A percentile compares a stretch with the other conserved stretches of the same genome.
Conservation (phyloP, 1,140 invertebrate species). For the Anastrepha ludens region DNA sequence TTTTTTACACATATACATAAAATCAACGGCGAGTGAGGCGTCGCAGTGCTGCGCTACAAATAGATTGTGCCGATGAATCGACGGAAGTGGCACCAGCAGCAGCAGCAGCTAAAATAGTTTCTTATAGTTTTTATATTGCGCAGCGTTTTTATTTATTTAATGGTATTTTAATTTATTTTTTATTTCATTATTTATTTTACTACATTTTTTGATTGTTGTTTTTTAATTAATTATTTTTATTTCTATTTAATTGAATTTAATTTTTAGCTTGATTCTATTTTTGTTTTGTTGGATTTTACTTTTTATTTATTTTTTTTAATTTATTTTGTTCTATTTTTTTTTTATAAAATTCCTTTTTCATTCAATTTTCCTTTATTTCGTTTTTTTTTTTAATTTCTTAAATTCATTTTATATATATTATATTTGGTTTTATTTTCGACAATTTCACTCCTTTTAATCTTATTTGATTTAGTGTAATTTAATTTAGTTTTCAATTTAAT, state of each 20-base stretch:
- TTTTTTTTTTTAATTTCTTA: not conserved
- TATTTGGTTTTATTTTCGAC: too few species aligned
- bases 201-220: not conserved
- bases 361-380: not conserved
- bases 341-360: not conserved
- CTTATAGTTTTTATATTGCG: too few species aligned
- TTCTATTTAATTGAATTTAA: not conserved
- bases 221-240: not conserved
- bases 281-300: not conserved
- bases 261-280: not conserved
- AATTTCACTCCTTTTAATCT: too few species aligned
- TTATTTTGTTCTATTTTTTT: not conserved
- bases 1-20: not conserved
- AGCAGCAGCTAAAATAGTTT: too few species aligned
- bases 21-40: not conserved
- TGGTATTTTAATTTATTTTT: not conserved
- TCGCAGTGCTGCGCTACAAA: conserved; percentile 4
- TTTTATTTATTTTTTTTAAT: not conserved
- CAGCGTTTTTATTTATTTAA: too few species aligned
- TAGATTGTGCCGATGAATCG: conserved; percentile 22
- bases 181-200: not conserved
- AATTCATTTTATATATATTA: too few species aligned
- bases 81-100: too few species aligned
- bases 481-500: too few species aligned
- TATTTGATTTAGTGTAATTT: too few species aligned